Evolutionary conservation across 1,140 invertebrate species (phyloP).

Genomic region (Dysdera silvatica): DNA sequence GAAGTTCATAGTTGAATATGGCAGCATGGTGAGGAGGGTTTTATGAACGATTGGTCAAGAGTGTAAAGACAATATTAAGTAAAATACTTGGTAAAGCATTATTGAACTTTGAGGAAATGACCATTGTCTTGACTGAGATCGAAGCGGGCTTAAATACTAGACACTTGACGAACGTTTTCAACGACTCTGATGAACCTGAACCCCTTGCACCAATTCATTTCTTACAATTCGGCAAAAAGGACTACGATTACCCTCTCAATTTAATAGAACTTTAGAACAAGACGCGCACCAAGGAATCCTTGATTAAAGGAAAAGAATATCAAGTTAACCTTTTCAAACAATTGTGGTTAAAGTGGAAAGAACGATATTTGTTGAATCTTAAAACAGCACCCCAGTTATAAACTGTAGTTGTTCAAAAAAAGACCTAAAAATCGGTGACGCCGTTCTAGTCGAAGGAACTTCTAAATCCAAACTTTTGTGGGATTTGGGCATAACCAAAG

Average conservation of each 20-base stretch:
- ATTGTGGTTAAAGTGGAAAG: background rate
- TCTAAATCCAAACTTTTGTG: no score
- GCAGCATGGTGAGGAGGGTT: conserved; percentile 45
- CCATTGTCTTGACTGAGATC: no score
- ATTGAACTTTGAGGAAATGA: no score
- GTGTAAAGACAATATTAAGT: conserved; percentile 34
- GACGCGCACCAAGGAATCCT: background rate
- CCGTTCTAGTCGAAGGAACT: no score
- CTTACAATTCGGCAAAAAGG: background rate
- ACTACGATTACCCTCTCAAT: background rate
- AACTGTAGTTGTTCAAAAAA: no score
- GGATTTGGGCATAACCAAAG: no score
- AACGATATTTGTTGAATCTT: background rate
- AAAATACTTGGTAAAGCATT: conserved; percentile 33
- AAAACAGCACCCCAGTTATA: background rate
- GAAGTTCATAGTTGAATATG: conserved; percentile 41
- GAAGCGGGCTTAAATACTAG: no score
- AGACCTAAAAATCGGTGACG: no score
- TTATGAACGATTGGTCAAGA: conserved; percentile 41
- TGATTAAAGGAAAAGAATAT: background rate
- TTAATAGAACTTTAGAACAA: background rate
- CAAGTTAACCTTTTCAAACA: background rate
- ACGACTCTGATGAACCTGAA: background rate
- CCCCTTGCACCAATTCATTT: background rate
- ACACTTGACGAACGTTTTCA: no score